Evolutionary conservation across 1,140 invertebrate species (phyloP).

Genomic region (Phymastichus coffea): DNA sequence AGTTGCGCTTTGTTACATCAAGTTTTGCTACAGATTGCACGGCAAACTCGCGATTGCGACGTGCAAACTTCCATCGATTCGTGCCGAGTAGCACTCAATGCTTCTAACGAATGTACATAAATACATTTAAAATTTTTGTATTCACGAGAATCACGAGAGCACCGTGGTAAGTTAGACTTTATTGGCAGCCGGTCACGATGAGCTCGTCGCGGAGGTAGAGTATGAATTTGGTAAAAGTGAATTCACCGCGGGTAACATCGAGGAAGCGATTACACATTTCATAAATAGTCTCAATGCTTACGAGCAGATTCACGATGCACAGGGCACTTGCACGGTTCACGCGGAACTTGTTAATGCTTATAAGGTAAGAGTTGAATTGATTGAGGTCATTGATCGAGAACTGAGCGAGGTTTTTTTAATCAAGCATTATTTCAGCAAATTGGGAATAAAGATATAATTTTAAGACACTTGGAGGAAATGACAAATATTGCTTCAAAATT

Average conservation of each 20-base stretch:
- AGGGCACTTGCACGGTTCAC: slow-evolving; percentile 35
- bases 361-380: slow-evolving; percentile 33
- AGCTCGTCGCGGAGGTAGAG: slow-evolving; percentile 30
- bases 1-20: slow-evolving; percentile 54
- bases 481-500: slow-evolving; percentile 30
- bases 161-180: not conserved
- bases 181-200: slow-evolving; percentile 30
- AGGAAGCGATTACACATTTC: slow-evolving; percentile 32
- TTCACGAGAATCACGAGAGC: not conserved
- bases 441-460: slow-evolving; percentile 1
- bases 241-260: slow-evolving; percentile 12
- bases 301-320: slow-evolving; percentile 30
- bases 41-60: slow-evolving; percentile 38
- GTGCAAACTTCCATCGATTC: slow-evolving; percentile 51
- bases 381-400: too few species aligned
- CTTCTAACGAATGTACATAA: slow-evolving; percentile 50
- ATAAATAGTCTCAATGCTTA: slow-evolving; percentile 31
- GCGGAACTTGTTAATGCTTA: slow-evolving; percentile 35
- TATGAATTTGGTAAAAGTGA: slow-evolving; percentile 37
- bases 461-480: slow-evolving; percentile 30
- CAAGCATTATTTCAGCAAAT: not conserved
- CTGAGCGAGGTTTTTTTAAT: too few species aligned
- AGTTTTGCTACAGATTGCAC: slow-evolving; percentile 51
- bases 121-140: not conserved
- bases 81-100: slow-evolving; percentile 53